Base-by-base conservation (phyloP, 2,113 vertebrate species). In the Choloepus hoffmanni region DNA sequence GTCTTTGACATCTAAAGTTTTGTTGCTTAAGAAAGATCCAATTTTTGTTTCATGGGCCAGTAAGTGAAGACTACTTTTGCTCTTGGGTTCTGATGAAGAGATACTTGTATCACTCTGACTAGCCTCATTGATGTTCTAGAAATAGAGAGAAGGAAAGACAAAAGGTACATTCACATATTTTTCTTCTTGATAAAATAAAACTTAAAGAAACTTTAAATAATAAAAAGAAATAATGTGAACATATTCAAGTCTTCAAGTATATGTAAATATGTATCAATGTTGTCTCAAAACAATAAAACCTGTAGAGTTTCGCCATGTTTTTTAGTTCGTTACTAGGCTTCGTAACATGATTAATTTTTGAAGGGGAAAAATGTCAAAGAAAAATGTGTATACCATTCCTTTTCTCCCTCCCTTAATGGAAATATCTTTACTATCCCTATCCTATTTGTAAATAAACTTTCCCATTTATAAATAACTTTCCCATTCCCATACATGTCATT, bases 71-170 rank as follows among this genome's bases (percentile, higher is more conserved):
- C 98, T 97, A 24, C 92, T 97, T 98, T 95, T 98, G 90, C 97
- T 98, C 90, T 94, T 98, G 8, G 95, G 76, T 30, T 98, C 98
- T 43, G 97, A 98, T 13, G 98, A 98, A 1, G 96, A 96, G 72
- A 98, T 1, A 55, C 97, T 98, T 21, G 94, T 89, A 65, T 99
- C 98, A 60, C 97, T 98, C 28, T 93, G 94, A 93, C 96, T 98
- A 2, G 76, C 97, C 83, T 99, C 99, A 92, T 86, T 93, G 86
- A 84, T 88, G 98, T 99, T 98, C 85, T 97, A 96, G 88, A 87
- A 89, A 40, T 68, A 82, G 16, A 62, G 76, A 87, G 40, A 36
- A 50, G 60, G 76, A 63, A 18, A 28, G 50, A 73, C 33, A 60
- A 12, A 65, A 43, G 40, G n/a, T 4, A 26, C 30, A 85, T 67